A percentile compares a stretch with the other conserved stretches of the same genome.
Conservation (phyloP, 2,888 invertebrate genomes). For the Oasisia sp. region DNA sequence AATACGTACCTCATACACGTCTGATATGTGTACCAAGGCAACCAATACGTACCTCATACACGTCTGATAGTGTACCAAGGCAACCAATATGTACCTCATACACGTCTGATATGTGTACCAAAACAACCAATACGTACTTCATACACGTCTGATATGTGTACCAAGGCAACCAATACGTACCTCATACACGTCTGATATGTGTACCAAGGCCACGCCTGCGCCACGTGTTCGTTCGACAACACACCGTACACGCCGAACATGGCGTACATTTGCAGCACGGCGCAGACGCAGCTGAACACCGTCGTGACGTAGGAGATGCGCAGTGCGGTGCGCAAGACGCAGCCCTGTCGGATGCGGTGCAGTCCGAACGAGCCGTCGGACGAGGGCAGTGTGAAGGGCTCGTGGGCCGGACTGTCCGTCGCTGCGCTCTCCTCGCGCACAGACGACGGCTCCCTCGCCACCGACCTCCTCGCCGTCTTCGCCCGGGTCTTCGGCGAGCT, state of each 20-base stretch:
- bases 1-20: too few species aligned
- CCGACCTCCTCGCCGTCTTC: slow-evolving; percentile 24
- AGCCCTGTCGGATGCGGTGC: slow-evolving; percentile 50
- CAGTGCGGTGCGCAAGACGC: slow-evolving; percentile 68
- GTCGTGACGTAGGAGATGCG: slow-evolving; percentile 70
- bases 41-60: too few species aligned
- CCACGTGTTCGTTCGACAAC: slow-evolving; percentile 50
- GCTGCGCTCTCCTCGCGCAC: slow-evolving; percentile 27
- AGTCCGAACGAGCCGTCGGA: slow-evolving; percentile 44
- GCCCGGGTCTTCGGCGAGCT: slow-evolving; percentile 32
- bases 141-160: too few species aligned
- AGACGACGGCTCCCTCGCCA: slow-evolving; percentile 17
- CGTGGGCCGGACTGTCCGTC: not conserved
- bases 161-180: slow-evolving; percentile 34
- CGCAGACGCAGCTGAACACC: slow-evolving; percentile 69
- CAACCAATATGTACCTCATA: too few species aligned
- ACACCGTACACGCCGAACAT: slow-evolving; percentile 70
- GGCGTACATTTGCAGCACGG: slow-evolving; percentile 68
- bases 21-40: too few species aligned
- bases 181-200: slow-evolving; percentile 68
- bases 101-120: too few species aligned
- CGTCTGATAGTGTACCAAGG: too few species aligned
- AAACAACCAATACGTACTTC: too few species aligned
- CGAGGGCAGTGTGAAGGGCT: slow-evolving; percentile 34
- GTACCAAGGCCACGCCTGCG: slow-evolving; percentile 71